Base-by-base conservation (phyloP, 2,797 vertebrate genomes). In the Zenarchopterus dispar region DNA sequence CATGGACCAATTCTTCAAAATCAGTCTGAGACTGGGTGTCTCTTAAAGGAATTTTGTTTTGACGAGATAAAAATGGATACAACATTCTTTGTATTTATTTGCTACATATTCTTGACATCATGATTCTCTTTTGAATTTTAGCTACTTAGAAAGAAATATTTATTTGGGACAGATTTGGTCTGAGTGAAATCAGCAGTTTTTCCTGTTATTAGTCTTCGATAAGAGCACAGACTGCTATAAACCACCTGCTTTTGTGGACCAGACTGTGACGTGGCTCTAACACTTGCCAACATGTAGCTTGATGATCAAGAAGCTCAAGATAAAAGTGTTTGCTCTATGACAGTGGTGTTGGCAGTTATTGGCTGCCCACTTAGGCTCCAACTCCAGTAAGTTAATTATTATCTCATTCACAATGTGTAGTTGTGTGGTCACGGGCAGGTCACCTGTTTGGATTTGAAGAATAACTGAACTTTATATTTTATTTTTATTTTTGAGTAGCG, bases 351-450 rank as follows among this genome's bases (percentile, higher is more conserved):
- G 5, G 69, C 63, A 28, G 64, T 78, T 62, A 85, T 87, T 84
- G 79, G 79, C 77, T 39, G 64, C 18, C 52, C 62, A 48, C 46
- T 57, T 19, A 64, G 56, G 70, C 74, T 68, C 55, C 70, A 49
- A 52, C 81, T 74, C 63, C 1, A 0, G 52, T 7, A 15, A 56
- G 90, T 94, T 94, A 94, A 94, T 94, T 16, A 93, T 94, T 93
- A 86, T 84, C 80, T 80, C 45, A 16, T 26, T 43, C 48, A 50
- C 65, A 60, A 57, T 73, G 67, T 60, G 60, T 46, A 59, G 50
- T 33, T 44, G 58, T 54, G 62, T 77, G 69, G 53, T 61, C 67
- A 74, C 47, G 51, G 74, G 66, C 72, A 63, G 69, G 81, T 84
- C 64, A 73, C 56, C 74, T 51, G 57, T 85, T 76, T 81, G 56